A percentile compares a stretch with the other conserved stretches of the same genome.
These are phyloP conservation scores for Drosophila leonis DNA, from an alignment of 2,888 invertebrate genomes.

Conservation along the genomic window DNA sequence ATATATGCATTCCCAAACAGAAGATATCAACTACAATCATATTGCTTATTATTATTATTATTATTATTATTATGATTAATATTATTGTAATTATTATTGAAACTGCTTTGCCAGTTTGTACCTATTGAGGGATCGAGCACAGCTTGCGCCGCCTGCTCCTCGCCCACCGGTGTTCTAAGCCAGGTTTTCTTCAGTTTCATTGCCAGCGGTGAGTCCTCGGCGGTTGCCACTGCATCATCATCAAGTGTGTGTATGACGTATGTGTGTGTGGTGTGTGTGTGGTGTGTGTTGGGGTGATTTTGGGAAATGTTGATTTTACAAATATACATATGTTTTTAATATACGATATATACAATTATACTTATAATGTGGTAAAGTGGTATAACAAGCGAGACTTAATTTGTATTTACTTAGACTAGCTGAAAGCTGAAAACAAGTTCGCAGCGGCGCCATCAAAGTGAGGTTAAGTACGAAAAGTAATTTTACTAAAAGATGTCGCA, in stretches of 20 bases:
- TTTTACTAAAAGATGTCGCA: constrained; percentile 63
- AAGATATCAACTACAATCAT: constrained; percentile 19
- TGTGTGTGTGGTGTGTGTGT: not conserved
- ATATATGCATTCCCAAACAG: constrained; percentile 44
- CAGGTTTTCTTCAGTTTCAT: constrained; percentile 91
- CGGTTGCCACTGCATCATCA: constrained; percentile 87
- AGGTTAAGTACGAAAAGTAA: constrained; percentile 60
- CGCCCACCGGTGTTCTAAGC: constrained; percentile 90
- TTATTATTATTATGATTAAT: constrained; percentile 2
- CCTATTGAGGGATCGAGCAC: constrained; percentile 89
- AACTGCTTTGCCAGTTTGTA: constrained; percentile 77
- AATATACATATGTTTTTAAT: constrained; percentile 42
- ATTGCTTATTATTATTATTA: constrained; percentile 12
- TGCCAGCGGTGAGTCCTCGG: constrained; percentile 89
- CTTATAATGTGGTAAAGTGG: constrained; percentile 33
- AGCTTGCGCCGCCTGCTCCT: constrained; percentile 90
- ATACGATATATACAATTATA: constrained; percentile 48
- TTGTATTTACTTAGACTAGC: constrained; percentile 36
- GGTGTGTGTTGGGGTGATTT: constrained; percentile 8
- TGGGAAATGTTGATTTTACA: constrained; percentile 47
- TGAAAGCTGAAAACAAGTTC: constrained; percentile 33
- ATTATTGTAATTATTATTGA: too few relatives aligned
- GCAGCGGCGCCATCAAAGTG: constrained; percentile 45
- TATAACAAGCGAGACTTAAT: constrained; percentile 43
- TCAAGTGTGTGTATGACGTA: constrained; percentile 9